Conservation (phyloP, 2,797 vertebrate species). For the Bucorvus abyssinicus region DNA sequence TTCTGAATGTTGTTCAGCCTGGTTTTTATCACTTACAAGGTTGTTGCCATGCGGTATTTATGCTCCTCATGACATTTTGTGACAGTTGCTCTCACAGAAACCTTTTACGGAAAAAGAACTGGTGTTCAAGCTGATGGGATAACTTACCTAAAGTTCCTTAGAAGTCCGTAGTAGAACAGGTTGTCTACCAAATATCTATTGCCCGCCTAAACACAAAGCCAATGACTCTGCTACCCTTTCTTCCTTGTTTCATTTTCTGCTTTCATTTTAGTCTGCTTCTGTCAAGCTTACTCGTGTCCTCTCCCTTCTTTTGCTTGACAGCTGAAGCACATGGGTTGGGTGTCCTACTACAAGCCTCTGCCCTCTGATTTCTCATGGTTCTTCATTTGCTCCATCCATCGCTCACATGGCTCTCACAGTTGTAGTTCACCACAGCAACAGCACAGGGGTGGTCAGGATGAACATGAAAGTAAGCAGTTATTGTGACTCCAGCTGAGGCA, state of each 20-base stretch:
- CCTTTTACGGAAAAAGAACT: not conserved
- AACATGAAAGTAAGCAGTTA: not conserved
- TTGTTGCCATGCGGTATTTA: not conserved
- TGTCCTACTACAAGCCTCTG: not conserved
- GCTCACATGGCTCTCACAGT: fast-evolving
- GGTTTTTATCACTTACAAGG: not conserved
- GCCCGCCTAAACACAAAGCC: not conserved
- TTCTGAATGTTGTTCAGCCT: not conserved
- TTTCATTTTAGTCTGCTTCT: not conserved
- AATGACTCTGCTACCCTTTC: not conserved
- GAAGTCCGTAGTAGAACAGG: not conserved
- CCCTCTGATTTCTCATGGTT: not conserved
- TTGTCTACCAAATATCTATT: not conserved
- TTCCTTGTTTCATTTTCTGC: not conserved
- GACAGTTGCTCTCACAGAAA: not conserved
- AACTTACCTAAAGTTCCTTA: not conserved
- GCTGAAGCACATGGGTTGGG: not conserved
- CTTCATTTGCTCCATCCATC: not conserved
- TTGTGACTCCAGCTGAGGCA: not conserved
- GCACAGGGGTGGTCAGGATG: not conserved
- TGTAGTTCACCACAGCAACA: not conserved
- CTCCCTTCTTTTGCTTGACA: not conserved
- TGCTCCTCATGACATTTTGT: not conserved
- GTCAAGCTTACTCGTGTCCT: not conserved
- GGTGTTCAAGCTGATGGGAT: not conserved